These are phyloP conservation scores for Carcharodon carcharias DNA, from an alignment of 2,797 vertebrate species.

Conservation along the genomic window DNA sequence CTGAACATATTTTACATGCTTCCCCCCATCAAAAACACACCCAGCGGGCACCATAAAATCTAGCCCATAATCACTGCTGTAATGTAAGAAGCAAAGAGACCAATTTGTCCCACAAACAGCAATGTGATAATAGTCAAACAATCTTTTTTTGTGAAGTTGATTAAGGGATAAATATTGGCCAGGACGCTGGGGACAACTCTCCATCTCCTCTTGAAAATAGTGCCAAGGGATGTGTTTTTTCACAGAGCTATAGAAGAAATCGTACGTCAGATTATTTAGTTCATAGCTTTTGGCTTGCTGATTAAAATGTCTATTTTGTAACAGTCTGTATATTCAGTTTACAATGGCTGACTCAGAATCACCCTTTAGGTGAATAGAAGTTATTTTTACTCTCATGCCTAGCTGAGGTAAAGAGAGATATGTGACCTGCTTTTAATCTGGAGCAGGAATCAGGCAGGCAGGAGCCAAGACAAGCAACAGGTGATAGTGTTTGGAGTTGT, in stretches of 20 bases:
- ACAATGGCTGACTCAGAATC: neutral
- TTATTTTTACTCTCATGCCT: neutral
- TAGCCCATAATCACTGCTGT: too few relatives aligned
- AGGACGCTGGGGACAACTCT: neutral
- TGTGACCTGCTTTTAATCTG: neutral
- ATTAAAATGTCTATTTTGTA: neutral
- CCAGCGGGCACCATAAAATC: too few relatives aligned
- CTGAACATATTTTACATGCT: too few relatives aligned
- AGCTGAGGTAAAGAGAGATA: neutral
- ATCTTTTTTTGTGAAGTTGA: neutral
- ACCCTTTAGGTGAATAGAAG: neutral
- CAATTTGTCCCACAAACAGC: neutral
- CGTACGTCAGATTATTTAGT: neutral
- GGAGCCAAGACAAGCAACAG: neutral
- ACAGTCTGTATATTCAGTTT: neutral
- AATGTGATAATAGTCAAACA: neutral
- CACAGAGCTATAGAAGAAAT: neutral
- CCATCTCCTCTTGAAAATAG: neutral
- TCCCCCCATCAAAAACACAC: too few relatives aligned
- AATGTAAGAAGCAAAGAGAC: too few relatives aligned
- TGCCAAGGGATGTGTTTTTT: neutral
- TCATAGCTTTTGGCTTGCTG: neutral
- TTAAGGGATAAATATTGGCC: neutral
- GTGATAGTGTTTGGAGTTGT: neutral
- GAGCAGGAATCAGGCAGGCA: neutral